phyloP scores from a whole-genome alignment of 1,140 invertebrate genomes.

The Solen grandis region DNA sequence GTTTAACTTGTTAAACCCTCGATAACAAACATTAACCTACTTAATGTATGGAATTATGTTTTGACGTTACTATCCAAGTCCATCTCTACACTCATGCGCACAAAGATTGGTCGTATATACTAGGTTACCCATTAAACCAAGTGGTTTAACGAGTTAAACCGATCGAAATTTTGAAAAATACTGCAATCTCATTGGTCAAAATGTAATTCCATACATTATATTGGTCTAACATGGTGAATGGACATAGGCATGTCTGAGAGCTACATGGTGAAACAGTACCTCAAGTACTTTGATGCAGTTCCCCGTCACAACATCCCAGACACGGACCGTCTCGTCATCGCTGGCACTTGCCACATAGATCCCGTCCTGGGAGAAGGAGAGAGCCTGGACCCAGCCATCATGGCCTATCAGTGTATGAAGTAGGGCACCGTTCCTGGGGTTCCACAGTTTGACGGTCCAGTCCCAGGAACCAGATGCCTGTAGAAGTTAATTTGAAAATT shows the following conservation, averaged over 20 bases:
- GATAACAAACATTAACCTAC: no score
- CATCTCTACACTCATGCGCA: no score
- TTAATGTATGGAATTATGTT: no score
- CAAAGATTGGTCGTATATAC: no score
- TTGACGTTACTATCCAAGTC: no score
- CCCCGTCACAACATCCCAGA: conserved; percentile 77
- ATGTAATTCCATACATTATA: no score
- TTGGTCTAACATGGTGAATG: neutral
- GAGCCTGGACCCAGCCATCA: conserved; percentile 77
- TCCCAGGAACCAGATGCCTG: conserved; percentile 80
- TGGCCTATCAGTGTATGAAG: conserved; percentile 73
- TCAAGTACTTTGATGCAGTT: conserved; percentile 74
- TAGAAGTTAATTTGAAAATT: no score
- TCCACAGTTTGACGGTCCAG: conserved; percentile 77
- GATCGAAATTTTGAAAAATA: no score
- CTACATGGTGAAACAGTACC: conserved; percentile 55
- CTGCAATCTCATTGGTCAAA: no score
- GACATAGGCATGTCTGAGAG: neutral
- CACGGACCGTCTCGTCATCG: conserved; percentile 77
- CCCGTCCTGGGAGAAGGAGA: conserved; percentile 76
- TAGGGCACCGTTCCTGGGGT: conserved; percentile 69
- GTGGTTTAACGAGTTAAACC: no score
- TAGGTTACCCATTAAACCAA: no score
- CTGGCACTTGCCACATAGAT: conserved; percentile 74
- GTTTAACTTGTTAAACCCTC: no score